Evolutionary conservation across 2,797 vertebrate species (phyloP).

Genomic region (Sardinella longiceps): DNA sequence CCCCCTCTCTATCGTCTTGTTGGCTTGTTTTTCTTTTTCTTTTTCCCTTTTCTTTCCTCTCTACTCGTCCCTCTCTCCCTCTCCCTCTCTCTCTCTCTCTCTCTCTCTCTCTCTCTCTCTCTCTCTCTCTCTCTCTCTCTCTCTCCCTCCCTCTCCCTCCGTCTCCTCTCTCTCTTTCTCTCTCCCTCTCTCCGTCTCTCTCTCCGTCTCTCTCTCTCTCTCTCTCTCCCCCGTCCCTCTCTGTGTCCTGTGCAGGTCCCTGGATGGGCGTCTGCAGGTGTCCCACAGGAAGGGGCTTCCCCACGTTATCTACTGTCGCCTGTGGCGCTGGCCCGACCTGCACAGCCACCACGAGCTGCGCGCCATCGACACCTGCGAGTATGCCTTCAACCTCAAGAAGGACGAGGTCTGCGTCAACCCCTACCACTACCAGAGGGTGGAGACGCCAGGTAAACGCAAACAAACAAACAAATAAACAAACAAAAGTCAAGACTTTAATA

Average conservation of each 20-base stretch:
- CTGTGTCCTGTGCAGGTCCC: slow-evolving; percentile 76
- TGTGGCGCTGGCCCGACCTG: slow-evolving; percentile 98
- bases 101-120: not conserved
- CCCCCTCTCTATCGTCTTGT: not conserved
- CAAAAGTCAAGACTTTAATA: too few species aligned
- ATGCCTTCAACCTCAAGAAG: slow-evolving; percentile 98
- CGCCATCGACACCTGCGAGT: slow-evolving; percentile 97
- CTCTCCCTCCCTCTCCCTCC: slow-evolving; percentile 51
- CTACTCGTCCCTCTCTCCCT: slow-evolving; percentile 73
- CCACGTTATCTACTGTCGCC: slow-evolving; percentile 96
- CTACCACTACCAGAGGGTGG: slow-evolving; percentile 99
- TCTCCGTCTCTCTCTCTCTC: slow-evolving; percentile 38
- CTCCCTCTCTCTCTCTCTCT: slow-evolving; percentile 45
- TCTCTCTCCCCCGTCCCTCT: slow-evolving; percentile 34
- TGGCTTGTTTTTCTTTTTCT: too few species aligned
- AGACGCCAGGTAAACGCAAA: slow-evolving; percentile 74
- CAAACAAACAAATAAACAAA: not conserved
- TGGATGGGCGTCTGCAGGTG: slow-evolving; percentile 96
- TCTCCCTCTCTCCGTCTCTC: too few species aligned
- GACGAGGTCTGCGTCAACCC: slow-evolving; percentile 99
- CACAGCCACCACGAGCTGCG: slow-evolving; percentile 98
- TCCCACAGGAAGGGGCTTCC: slow-evolving; percentile 97
- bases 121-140: slow-evolving; percentile 29
- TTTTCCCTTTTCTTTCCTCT: too few species aligned
- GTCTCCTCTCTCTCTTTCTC: not conserved